These are phyloP conservation scores for Agrochola litura DNA, from an alignment of 2,888 invertebrate species.

Conservation along the genomic window DNA sequence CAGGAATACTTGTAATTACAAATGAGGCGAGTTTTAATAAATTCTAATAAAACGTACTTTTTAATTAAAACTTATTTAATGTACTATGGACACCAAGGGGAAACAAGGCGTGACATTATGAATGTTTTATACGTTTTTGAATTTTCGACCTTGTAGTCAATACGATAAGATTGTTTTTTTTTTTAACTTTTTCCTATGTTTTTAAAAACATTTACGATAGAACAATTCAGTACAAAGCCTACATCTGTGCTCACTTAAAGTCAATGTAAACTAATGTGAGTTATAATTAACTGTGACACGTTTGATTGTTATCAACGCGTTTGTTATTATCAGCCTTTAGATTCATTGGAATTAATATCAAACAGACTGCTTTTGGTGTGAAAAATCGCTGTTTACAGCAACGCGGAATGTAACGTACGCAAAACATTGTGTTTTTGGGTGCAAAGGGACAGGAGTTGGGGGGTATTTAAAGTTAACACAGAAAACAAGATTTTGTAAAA, in stretches of 20 bases:
- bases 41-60: background rate
- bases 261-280: constrained; percentile 28
- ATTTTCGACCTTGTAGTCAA: background rate
- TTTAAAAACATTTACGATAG: background rate
- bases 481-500: background rate
- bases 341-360: constrained; percentile 13
- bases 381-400: background rate
- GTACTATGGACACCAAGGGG: no score
- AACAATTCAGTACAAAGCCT: background rate
- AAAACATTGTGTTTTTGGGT: background rate
- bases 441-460: background rate
- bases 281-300: constrained; percentile 26
- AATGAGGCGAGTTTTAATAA: background rate
- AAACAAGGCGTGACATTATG: no score
- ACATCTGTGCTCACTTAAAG: constrained; percentile 7
- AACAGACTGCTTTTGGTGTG: background rate
- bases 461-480: no score
- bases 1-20: background rate
- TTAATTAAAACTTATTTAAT: background rate
- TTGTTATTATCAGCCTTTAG: constrained; percentile 13
- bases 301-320: constrained; percentile 35
- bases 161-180: background rate
- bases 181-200: background rate
- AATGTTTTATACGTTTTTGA: background rate
- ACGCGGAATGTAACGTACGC: background rate